Base-by-base conservation (phyloP, 2,888 invertebrate genomes). In the Noctua janthina region DNA sequence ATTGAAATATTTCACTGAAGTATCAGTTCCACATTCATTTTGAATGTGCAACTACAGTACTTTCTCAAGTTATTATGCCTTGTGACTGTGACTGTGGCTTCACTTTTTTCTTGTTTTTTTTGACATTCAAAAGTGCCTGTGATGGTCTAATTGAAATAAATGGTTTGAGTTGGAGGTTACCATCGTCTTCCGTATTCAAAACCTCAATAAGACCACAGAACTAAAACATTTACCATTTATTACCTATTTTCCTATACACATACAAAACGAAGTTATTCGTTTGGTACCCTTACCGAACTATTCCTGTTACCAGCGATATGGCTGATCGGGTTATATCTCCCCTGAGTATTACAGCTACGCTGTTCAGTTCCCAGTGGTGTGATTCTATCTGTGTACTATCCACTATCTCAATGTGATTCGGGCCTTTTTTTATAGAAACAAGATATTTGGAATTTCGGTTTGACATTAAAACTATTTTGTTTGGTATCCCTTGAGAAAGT, bases 321-420 rank as follows among this genome's bases (percentile, higher is more conserved):
- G 72, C 81, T 83, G 87, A 88, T 88, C 82, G 84, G 89, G 88
- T 89, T 90, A 87, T 83, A 74, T 43, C 70, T 74, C 90, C 83
- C 85, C 39, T 8, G 89, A 74, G 90, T 74, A 76, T 88, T 79
- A 82, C 79, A 88, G 82, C 81, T 84, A 20, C 76, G 71, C 59
- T 81, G 62, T 73, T 83, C 74, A 49, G 78, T 72, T 83, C 90
- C 86, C 85, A 67, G 6, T n/a, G 70, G 90, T 81, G 87, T 83
- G 84, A 86, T 90, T 88, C 78, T 79, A 75, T 81, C 74, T 78
- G 69, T 84, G 73, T 83, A 81, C 70, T 84, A 84, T 75, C 64
- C 78, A 81, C 74, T 85, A 85, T 81, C 67, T 79, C 77, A 35
- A 70, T 78, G 71, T 82, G 73, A 72, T 87, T 80, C 54, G 54